Evolutionary conservation across 2,113 vertebrate genomes (phyloP), one percentile per base, ranked within the genome.

Genomic region (Sinocyclocheilus grahami): DNA sequence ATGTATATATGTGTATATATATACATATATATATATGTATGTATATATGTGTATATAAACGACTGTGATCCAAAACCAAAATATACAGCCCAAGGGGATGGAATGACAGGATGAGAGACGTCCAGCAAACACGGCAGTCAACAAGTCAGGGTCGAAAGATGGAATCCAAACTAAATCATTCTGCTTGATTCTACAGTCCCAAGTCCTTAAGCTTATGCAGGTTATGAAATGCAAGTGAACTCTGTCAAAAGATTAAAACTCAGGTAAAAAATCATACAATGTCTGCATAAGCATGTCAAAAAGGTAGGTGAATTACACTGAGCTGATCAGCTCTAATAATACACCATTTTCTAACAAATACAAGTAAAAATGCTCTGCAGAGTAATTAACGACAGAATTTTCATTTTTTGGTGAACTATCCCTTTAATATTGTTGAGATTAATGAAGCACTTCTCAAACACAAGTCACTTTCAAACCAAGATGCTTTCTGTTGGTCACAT

Each of bases 91-190:
- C 93, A 92, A 92, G 83, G 92, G 91, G 84, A 92, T 88, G 76
- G 92, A 92, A 92, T 91, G 93, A 92, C 92, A 92, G 90, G 92
- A 90, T 65, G 93, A 94, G 91, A 89, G 90, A 85, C 92, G 90
- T 95, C 93, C 92, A 82, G 91, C 90, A 89, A 92, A 92, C 81
- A 92, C 92, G 91, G 90, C 80, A 87, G 71, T 92, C 67, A 39
- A 90, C 77, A 92, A 92, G 89, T 92, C 90, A 93, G 92, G 79
- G 92, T 22, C 6, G 4, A 72, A 72, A 33, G 89, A 87, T 18
- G 82, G 58, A 89, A 60, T 24, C 33, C 14, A 14, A 22, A 39
- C 33, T 8, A 5, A 39, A 75, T 75, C 5, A 75, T 48, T 75
- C 22, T 24, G 22, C 11, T 3, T 46, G 39, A 46, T 46, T 74